Evolutionary conservation across 1,140 invertebrate species (phyloP).

Genomic region (Papilio helenus): DNA sequence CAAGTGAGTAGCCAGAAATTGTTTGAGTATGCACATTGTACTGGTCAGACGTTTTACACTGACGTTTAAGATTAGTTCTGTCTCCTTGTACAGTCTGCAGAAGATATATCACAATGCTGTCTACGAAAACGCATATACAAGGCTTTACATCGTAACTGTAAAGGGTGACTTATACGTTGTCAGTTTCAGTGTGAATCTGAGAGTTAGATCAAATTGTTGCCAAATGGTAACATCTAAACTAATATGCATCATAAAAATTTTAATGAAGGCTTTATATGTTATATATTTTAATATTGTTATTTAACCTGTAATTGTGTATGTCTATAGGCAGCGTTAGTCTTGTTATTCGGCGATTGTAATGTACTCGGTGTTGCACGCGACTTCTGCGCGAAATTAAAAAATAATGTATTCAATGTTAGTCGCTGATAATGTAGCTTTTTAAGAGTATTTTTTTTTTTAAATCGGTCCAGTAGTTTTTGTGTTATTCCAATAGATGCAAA

Average conservation of each 20-base stretch:
- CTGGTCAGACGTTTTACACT: constrained; percentile 2
- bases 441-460: too few relatives aligned
- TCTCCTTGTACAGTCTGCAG: not conserved
- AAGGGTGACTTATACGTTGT: constrained; percentile 3
- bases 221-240: not conserved
- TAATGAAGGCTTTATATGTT: too few relatives aligned
- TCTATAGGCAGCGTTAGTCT: too few relatives aligned
- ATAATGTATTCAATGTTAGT: too few relatives aligned
- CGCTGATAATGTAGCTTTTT: too few relatives aligned
- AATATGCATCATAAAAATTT: not conserved
- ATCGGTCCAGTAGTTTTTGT: too few relatives aligned
- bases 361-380: too few relatives aligned
- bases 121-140: constrained; percentile 13
- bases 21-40: not conserved
- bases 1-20: not conserved
- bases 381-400: too few relatives aligned
- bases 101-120: constrained; percentile 25
- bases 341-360: too few relatives aligned
- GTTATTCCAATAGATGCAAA: too few relatives aligned
- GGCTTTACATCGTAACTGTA: not conserved
- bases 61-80: constrained; percentile 20
- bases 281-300: too few relatives aligned
- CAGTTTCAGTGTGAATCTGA: not conserved
- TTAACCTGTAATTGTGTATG: too few relatives aligned
- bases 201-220: not conserved